Evolutionary conservation across 2,113 vertebrate genomes (phyloP).

Genomic region (Entomyzon cyanotis): DNA sequence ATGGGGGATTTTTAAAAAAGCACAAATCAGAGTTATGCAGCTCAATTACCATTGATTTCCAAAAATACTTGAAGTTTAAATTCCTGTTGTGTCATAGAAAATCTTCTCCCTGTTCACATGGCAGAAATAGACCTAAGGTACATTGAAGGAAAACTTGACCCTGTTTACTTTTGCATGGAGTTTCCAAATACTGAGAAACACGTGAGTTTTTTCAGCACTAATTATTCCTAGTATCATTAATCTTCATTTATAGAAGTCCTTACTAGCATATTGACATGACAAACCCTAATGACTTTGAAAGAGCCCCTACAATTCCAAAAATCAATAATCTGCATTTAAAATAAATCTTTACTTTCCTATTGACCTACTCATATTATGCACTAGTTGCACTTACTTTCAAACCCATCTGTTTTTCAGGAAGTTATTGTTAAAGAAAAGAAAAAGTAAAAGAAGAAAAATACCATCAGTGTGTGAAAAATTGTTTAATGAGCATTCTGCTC

Average conservation of each 20-base stretch:
- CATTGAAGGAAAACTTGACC: background rate
- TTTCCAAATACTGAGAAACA: background rate
- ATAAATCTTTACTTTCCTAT: conserved; percentile 44
- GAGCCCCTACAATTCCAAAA: background rate
- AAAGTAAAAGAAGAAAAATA: background rate
- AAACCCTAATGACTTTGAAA: conserved; percentile 2
- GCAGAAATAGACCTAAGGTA: background rate
- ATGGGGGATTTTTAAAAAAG: background rate
- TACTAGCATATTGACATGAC: background rate
- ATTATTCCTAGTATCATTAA: conserved; percentile 17
- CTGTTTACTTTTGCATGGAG: background rate
- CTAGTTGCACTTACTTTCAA: background rate
- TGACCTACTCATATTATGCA: background rate
- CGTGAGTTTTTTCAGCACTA: background rate
- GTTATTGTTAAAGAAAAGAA: background rate
- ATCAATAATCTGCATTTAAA: conserved; percentile 4
- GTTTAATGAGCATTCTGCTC: conserved; percentile 18
- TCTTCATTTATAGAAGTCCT: conserved; percentile 25
- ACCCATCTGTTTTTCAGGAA: background rate
- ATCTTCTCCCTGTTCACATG: background rate
- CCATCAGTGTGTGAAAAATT: background rate
- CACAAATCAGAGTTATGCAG: background rate
- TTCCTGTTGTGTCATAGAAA: background rate
- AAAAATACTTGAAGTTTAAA: background rate
- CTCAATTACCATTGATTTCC: background rate